Evolutionary conservation across 2,888 invertebrate species (phyloP).

Genomic region (Lymantria dispar): DNA sequence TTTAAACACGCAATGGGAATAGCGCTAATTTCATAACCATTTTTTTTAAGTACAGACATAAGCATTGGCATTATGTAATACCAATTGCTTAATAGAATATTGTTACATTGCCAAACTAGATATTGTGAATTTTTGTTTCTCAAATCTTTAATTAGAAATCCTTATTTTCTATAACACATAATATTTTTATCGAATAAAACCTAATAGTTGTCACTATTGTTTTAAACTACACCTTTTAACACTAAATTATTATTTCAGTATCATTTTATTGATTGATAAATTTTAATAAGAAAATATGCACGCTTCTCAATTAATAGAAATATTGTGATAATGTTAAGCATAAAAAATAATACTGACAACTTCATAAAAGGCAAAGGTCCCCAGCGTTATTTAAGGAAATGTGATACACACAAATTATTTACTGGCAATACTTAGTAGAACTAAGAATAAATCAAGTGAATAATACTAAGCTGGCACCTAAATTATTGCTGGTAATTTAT

Average conservation of each 20-base stretch:
- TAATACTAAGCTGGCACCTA: neutral
- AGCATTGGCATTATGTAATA: slow-evolving; percentile 12
- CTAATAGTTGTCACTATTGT: too few species aligned
- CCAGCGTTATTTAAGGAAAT: neutral
- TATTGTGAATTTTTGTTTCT: neutral
- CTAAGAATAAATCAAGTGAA: neutral
- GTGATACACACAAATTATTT: neutral
- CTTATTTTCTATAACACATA: too few species aligned
- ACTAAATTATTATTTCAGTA: too few species aligned
- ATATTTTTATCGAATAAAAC: too few species aligned
- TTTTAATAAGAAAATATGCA: neutral
- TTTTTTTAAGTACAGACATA: slow-evolving; percentile 15
- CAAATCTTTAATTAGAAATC: too few species aligned
- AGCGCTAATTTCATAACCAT: slow-evolving; percentile 12
- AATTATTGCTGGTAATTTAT: neutral
- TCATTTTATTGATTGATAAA: too few species aligned
- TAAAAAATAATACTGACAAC: neutral
- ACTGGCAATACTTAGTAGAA: neutral
- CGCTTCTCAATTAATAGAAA: neutral
- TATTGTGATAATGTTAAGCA: neutral
- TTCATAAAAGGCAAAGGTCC: neutral
- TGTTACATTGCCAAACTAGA: slow-evolving; percentile 17
- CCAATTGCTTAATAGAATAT: slow-evolving; percentile 22
- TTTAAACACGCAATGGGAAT: neutral
- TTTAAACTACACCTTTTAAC: too few species aligned